Conservation (phyloP, 2,797 vertebrate species). For the Australoheros facetus region DNA sequence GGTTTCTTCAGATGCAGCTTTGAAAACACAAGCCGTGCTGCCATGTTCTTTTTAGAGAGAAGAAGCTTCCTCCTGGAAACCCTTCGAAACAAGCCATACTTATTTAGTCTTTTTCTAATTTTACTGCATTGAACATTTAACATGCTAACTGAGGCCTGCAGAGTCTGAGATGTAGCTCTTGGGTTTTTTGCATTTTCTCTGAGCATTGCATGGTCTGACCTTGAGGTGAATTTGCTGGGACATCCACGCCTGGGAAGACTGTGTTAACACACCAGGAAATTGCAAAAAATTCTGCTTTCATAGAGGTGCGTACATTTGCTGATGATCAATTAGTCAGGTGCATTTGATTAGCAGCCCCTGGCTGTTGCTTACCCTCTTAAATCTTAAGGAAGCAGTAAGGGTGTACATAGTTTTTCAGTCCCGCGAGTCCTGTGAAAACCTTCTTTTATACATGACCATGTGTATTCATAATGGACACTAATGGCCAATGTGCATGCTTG, state of each 20-base stretch:
- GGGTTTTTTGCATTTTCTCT: neutral
- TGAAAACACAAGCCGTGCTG: neutral
- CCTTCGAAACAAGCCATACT: neutral
- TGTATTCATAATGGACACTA: neutral
- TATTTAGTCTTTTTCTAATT: neutral
- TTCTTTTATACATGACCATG: neutral
- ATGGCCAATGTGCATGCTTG: neutral
- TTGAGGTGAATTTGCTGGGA: neutral
- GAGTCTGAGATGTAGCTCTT: neutral
- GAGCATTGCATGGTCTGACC: neutral
- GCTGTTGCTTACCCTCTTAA: neutral
- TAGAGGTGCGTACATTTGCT: neutral
- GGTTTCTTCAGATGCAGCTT: neutral
- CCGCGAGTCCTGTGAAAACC: too few species aligned
- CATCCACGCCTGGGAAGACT: neutral
- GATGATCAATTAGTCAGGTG: neutral
- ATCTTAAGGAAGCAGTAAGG: neutral
- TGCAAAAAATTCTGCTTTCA: neutral
- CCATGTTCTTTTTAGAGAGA: neutral
- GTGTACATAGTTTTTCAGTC: neutral
- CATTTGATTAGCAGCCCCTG: neutral
- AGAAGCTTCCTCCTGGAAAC: neutral
- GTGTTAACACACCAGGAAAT: neutral
- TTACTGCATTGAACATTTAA: neutral
- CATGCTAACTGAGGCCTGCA: neutral